Conservation (phyloP, 2,797 vertebrate species). For the Lagorchestes hirsutus region DNA sequence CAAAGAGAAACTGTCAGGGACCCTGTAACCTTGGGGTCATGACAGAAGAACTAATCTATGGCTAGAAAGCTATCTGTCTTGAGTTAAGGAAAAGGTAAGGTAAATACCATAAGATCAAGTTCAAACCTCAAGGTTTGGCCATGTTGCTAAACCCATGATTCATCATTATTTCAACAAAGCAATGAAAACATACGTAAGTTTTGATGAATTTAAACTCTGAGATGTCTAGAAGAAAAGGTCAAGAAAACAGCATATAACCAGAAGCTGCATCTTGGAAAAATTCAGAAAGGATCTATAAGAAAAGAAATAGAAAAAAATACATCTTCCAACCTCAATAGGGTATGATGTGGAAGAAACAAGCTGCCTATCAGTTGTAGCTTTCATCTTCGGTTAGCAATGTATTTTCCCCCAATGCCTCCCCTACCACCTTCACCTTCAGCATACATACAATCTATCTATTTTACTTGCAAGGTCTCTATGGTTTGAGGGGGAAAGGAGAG, state of each 20-base stretch:
- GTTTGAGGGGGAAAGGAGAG: not conserved
- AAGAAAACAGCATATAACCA: not conserved
- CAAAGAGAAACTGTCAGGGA: not conserved
- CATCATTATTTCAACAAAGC: conserved; percentile 10
- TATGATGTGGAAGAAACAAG: not conserved
- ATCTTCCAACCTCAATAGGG: not conserved
- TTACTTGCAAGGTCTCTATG: not conserved
- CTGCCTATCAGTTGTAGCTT: fast-evolving
- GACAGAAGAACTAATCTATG: not conserved
- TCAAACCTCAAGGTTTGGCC: not conserved
- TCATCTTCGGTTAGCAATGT: not conserved
- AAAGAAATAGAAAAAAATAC: not conserved
- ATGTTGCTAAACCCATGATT: not conserved
- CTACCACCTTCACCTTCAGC: not conserved
- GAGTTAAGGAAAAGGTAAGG: not conserved
- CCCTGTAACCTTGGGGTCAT: not conserved
- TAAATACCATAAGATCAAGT: not conserved
- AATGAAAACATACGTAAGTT: not conserved
- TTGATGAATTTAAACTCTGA: not conserved
- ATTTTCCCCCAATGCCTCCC: not conserved
- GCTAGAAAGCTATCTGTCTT: not conserved
- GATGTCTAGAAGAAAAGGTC: conserved; percentile 3
- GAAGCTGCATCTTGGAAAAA: not conserved
- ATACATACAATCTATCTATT: not conserved
- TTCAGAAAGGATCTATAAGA: not conserved